These are phyloP conservation scores for Falco biarmicus DNA, from an alignment of 2,797 vertebrate species.

Conservation along the genomic window DNA sequence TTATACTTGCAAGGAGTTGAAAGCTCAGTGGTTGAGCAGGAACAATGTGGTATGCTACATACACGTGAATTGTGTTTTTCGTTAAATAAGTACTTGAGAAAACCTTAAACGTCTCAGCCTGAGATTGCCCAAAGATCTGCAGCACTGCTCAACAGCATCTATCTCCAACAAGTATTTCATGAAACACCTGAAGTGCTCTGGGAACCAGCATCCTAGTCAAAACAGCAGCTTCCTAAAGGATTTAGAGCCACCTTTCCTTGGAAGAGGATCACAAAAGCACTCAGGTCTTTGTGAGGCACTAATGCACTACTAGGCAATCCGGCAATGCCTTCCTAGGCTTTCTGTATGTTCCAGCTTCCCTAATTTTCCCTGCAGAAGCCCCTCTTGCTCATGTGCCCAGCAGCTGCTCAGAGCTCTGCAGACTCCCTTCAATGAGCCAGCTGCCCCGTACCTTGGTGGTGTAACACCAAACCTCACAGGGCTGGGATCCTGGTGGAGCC, in stretches of 20 bases:
- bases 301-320: background rate
- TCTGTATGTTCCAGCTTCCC: background rate
- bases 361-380: background rate
- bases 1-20: constrained; percentile 23
- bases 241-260: background rate
- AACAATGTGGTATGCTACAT: background rate
- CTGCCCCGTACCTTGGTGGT: background rate
- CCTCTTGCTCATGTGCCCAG: fast-evolving
- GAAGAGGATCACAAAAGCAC: background rate
- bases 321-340: background rate
- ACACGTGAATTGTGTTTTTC: background rate
- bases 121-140: background rate
- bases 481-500: background rate
- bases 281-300: background rate
- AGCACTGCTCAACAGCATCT: background rate
- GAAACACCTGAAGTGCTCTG: background rate
- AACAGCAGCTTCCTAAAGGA: background rate
- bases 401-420: background rate
- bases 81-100: constrained; percentile 14
- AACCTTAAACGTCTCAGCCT: background rate
- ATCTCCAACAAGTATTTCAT: background rate
- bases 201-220: background rate
- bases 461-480: background rate
- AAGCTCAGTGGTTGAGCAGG: constrained; percentile 13
- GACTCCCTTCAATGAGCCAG: background rate